These are phyloP conservation scores for Sinocyclocheilus anshuiensis DNA, from an alignment of 2,113 vertebrate genomes.

Conservation along the genomic window DNA sequence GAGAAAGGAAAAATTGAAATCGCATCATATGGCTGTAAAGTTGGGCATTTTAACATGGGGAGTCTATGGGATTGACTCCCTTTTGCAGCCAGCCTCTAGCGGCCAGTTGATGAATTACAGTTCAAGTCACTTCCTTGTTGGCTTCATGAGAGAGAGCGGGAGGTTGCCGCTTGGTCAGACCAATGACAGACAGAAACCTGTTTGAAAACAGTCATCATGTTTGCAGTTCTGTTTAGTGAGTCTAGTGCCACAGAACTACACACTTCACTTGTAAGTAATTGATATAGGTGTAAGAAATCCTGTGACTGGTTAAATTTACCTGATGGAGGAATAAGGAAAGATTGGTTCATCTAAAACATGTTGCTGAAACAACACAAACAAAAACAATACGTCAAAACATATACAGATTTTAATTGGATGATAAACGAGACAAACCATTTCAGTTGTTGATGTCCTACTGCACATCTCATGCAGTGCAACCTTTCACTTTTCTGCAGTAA, in stretches of 20 bases:
- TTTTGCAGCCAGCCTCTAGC: no score
- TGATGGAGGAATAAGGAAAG: no score
- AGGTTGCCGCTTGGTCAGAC: no score
- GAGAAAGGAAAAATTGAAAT: no score
- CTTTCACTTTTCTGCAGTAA: constrained; percentile 11
- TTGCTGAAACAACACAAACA: neutral
- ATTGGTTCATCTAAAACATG: neutral
- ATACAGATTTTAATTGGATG: neutral
- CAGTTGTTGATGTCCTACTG: neutral
- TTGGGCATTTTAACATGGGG: no score
- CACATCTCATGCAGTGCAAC: neutral
- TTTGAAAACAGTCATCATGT: no score
- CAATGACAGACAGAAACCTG: no score
- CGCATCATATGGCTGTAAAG: no score
- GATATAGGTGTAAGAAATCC: neutral
- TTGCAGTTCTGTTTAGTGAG: neutral
- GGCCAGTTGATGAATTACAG: no score
- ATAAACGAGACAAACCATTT: neutral
- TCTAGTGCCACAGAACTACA: neutral
- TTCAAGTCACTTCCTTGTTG: no score
- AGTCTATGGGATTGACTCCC: no score
- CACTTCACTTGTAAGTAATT: neutral
- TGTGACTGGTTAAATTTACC: neutral
- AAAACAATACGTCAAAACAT: neutral
- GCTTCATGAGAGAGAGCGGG: no score